These are phyloP conservation scores for Zaprionus taronus DNA, from an alignment of 1,140 invertebrate genomes.

Conservation along the genomic window DNA sequence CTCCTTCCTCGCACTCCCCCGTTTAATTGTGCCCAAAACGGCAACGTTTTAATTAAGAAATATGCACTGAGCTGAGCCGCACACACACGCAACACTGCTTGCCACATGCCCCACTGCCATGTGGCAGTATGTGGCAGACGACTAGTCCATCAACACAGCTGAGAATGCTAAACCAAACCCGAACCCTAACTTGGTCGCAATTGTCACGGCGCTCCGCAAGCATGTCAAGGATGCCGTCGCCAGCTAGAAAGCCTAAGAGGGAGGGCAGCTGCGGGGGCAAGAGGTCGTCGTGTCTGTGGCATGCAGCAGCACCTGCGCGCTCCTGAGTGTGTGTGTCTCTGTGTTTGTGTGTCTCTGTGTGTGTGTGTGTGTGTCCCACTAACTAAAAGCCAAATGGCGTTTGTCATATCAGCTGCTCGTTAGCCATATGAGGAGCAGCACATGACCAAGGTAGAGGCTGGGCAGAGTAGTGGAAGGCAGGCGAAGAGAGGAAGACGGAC, in stretches of 20 bases:
- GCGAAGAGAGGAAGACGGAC: not conserved
- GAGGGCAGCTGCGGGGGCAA: not conserved
- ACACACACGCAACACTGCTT: constrained; percentile 9
- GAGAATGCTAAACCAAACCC: constrained; percentile 5
- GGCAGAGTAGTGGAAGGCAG: not conserved
- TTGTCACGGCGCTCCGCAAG: constrained; percentile 74
- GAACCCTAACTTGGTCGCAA: constrained; percentile 46
- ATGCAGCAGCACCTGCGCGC: constrained; percentile 19
- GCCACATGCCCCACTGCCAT: not conserved
- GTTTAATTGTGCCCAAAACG: constrained; percentile 62
- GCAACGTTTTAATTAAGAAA: constrained; percentile 67
- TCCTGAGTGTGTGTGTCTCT: constrained; percentile 37
- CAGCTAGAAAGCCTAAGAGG: constrained; percentile 40
- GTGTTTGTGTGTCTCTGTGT: constrained; percentile 32
- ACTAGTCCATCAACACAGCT: constrained; percentile 30
- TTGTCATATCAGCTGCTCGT: constrained; percentile 78
- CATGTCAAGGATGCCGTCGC: constrained; percentile 76
- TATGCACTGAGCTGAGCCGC: constrained; percentile 16
- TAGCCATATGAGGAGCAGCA: constrained; percentile 50
- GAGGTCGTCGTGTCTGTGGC: constrained; percentile 19
- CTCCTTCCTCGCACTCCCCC: not conserved
- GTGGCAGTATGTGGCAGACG: constrained; percentile 2
- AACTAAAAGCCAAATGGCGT: constrained; percentile 76
- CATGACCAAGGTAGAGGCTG: constrained; percentile 5
- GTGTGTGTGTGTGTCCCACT: constrained; percentile 30